Evolutionary conservation across 2,113 vertebrate species (phyloP), one percentile per base, ranked within the genome.

Genomic region (Nothobranchius furzeri): DNA sequence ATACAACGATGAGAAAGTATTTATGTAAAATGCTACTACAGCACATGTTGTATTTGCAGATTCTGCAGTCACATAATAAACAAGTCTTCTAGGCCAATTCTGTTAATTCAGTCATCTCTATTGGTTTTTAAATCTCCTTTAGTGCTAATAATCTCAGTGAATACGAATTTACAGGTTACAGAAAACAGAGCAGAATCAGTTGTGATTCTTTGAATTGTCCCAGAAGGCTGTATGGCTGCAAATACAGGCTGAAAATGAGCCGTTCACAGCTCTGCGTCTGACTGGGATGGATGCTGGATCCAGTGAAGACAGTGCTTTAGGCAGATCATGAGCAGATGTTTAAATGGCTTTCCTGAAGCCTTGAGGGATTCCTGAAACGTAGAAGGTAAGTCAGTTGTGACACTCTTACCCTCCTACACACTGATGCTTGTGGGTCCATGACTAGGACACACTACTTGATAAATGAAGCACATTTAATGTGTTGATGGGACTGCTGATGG

Each of bases 1-100:
- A 61, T 70, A 88, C 85, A 90, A 86, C 82, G 86, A 90, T 88
- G 87, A 84, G 81, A 89, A 83, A 85, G 78, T 80, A 71, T 79
- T 76, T 59, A 11, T 66, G 43, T 30, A 43, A 54, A 83, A 88
- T 81, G 81, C 60, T 72, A 58, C 79, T 68, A 68, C 60, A 63
- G 57, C 59, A 52, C 71, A 42, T 47, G 75, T 77, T 53, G 73
- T 25, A 75, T 65, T 42, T 20, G 63, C 78, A 76, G 70, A 62
- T 54, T 80, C 54, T 76, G 64, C 17, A 24, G 50, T 60, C 62
- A 53, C 64, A 60, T 64, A 68, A 75, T 75, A 36, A 73, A 83
- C 81, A 64, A 91, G 87, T 75, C 87, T 87, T 91, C 81, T 73
- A 88, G 84, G 78, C 59, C 86, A 88, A 81, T 57, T 66, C 50